Conservation (phyloP, 2,113 vertebrate species). For the Tachycineta bicolor region DNA sequence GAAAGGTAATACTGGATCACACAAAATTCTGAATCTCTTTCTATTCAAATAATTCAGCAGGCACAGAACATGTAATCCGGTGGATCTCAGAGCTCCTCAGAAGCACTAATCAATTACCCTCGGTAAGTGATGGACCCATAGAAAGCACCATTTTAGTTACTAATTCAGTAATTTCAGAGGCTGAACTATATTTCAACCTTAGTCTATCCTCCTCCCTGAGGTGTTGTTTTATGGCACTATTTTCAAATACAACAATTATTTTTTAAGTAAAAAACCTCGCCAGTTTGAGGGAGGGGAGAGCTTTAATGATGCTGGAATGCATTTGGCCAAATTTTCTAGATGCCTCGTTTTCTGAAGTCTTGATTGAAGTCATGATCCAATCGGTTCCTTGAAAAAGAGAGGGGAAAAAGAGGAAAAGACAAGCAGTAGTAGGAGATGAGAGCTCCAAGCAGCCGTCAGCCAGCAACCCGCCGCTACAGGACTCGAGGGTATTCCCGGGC, state of each 20-base stretch:
- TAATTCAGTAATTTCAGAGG: not conserved
- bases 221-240: not conserved
- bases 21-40: not conserved
- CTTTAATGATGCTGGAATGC: not conserved
- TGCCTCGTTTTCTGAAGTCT: not conserved
- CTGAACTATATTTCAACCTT: not conserved
- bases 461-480: not conserved
- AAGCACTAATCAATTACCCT: conserved; percentile 13
- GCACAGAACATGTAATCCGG: not conserved
- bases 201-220: not conserved
- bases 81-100: not conserved
- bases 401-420: no score
- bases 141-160: conserved; percentile 31
- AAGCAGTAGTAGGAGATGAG: not conserved
- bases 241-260: not conserved
- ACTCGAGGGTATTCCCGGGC: not conserved
- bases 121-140: conserved; percentile 15
- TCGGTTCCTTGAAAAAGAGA: not conserved
- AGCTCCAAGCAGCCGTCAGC: not conserved
- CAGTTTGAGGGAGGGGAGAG: not conserved
- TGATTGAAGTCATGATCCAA: not conserved
- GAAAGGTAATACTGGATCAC: not conserved
- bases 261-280: not conserved
- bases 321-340: not conserved
- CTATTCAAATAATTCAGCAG: not conserved